Conservation (phyloP, 2,113 vertebrate species). For the Aldabrachelys gigantea region DNA sequence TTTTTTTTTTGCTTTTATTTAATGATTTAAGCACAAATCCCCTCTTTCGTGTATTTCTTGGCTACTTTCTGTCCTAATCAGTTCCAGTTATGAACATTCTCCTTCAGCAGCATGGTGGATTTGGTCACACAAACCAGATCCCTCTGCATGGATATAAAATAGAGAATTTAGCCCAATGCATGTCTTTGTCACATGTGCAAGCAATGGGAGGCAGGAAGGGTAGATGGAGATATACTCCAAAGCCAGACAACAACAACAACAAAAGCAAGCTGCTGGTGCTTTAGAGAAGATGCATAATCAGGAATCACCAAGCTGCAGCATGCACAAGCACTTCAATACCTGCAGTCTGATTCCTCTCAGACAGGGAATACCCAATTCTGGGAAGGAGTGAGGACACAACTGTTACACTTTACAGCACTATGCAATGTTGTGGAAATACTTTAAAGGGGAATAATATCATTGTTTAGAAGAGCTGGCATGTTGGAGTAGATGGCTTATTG, state of each 20-base stretch:
- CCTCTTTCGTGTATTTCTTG: slow-evolving; percentile 58
- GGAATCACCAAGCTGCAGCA: not conserved
- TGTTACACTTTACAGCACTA: slow-evolving; percentile 27
- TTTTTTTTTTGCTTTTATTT: slow-evolving; percentile 36
- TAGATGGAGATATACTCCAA: not conserved
- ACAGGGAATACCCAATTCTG: slow-evolving; percentile 46
- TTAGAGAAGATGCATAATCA: slow-evolving; percentile 16
- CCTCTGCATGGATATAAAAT: not conserved
- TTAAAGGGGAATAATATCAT: not conserved
- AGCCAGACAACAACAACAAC: slow-evolving; percentile 31
- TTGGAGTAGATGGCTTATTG: not conserved
- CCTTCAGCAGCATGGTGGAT: slow-evolving; percentile 4
- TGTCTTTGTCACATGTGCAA: not conserved
- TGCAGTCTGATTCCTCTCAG: slow-evolving; percentile 39
- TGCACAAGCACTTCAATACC: slow-evolving; percentile 29
- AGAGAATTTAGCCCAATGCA: slow-evolving; percentile 9
- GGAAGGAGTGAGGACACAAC: slow-evolving; percentile 44
- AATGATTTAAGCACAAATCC: slow-evolving; percentile 66
- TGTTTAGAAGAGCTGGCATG: not conserved
- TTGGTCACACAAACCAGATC: not conserved
- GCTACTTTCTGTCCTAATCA: slow-evolving; percentile 27
- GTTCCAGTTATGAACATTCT: slow-evolving; percentile 49
- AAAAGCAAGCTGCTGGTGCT: not conserved
- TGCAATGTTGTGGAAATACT: not conserved
- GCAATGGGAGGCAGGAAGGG: not conserved